Percentiles rank a stretch among this genome's conserved stretches.
Conservation (phyloP, 2,113 vertebrate species). For the Solea solea region DNA sequence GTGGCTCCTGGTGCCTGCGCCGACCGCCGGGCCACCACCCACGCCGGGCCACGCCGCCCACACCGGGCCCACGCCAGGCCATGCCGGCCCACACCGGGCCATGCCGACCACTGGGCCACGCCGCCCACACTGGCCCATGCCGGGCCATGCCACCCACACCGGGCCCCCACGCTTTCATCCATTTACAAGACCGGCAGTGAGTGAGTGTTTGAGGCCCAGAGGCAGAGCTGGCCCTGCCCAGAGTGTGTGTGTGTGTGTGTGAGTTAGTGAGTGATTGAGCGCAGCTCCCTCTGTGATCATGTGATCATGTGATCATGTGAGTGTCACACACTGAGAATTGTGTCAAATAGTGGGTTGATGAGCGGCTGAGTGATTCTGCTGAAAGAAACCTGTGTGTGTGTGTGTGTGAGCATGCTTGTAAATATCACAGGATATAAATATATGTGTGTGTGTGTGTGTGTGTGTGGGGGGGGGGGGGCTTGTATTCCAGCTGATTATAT, state of each 20-base stretch:
- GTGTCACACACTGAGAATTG: slow-evolving; percentile 41
- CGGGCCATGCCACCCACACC: too few species aligned
- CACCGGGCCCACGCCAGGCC: too few species aligned
- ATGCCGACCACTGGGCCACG: too few species aligned
- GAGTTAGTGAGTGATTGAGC: slow-evolving; percentile 56
- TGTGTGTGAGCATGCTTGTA: slow-evolving; percentile 1
- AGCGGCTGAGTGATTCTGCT: slow-evolving; percentile 32
- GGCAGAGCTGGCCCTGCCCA: slow-evolving; percentile 38
- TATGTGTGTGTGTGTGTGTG: slow-evolving; percentile 12
- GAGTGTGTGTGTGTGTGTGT: slow-evolving; percentile 22
- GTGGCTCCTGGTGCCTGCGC: slow-evolving; percentile 8
- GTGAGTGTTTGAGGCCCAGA: slow-evolving; percentile 51
- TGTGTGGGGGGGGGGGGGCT: background rate
- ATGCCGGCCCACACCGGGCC: too few species aligned
- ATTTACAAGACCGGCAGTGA: slow-evolving; percentile 42
- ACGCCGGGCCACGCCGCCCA: too few species aligned
- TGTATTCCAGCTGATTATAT: too few species aligned
- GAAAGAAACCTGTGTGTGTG: slow-evolving; percentile 30
- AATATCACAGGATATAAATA: too few species aligned
- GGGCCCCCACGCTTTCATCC: slow-evolving; percentile 46
- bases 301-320: slow-evolving; percentile 45
- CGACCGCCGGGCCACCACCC: slow-evolving; percentile 50
- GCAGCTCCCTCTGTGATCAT: slow-evolving; percentile 44
- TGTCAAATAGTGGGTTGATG: slow-evolving; percentile 44
- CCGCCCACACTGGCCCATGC: too few species aligned